phyloP scores from a whole-genome alignment of 2,888 invertebrate genomes.

The Carterocephalus palaemon region DNA sequence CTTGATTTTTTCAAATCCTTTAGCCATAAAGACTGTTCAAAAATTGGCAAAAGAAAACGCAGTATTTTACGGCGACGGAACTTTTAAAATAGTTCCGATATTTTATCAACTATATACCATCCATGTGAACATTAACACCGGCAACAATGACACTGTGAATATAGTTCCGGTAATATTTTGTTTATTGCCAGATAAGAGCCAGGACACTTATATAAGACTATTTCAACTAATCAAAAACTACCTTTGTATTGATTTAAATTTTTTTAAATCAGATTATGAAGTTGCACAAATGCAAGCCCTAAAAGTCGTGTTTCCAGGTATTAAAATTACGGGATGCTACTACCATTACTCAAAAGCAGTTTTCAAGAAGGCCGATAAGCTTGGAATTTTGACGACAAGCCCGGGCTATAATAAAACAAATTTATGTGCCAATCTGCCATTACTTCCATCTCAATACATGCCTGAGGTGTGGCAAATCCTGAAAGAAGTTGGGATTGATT shows the following conservation, averaged over 20 bases:
- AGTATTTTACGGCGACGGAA: constrained; percentile 3
- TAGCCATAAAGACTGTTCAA: background rate
- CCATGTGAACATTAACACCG: constrained; percentile 1
- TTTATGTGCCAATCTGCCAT: background rate
- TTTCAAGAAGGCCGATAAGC: background rate
- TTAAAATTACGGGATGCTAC: constrained; percentile 6
- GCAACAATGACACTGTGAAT: background rate
- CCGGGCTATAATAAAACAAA: background rate
- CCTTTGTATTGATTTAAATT: background rate
- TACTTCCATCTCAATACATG: background rate
- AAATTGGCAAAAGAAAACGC: no score
- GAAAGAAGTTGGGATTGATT: background rate
- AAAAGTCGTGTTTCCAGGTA: constrained; percentile 1
- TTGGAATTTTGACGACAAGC: background rate
- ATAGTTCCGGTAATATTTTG: constrained; percentile 2
- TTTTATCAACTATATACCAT: constrained; percentile 6
- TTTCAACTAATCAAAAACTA: background rate
- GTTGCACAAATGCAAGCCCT: background rate
- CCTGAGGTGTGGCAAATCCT: background rate
- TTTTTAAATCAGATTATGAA: constrained; percentile 7
- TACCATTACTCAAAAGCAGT: constrained; percentile 7
- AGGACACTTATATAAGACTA: background rate
- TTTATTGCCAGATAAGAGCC: constrained; percentile 1
- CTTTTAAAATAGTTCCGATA: constrained; percentile 3
- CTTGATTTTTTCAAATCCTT: constrained; percentile 1